phyloP scores from a whole-genome alignment of 1,140 invertebrate genomes.

The Caenorhabditis briggsae region DNA sequence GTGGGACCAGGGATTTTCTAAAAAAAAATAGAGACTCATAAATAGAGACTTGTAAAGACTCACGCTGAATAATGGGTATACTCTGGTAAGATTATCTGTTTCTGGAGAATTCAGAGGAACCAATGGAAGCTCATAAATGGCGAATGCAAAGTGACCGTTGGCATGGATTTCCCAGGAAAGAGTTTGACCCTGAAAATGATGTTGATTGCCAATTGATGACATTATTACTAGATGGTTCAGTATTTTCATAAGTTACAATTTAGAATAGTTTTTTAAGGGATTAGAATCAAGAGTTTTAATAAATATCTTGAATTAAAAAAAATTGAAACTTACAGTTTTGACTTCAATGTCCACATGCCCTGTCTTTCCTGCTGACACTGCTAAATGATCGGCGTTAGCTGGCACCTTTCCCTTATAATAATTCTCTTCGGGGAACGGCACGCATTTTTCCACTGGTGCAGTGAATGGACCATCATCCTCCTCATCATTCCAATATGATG shows the following conservation, averaged over 20 bases:
- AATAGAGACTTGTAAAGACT: too few species aligned
- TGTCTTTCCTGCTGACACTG: slow-evolving; percentile 71
- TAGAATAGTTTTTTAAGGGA: background rate
- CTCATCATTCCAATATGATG: slow-evolving; percentile 74
- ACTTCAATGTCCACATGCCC: slow-evolving; percentile 67
- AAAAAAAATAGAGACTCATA: too few species aligned
- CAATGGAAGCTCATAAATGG: slow-evolving; percentile 66
- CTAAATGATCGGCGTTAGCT: slow-evolving; percentile 58
- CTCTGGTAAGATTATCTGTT: slow-evolving; percentile 60
- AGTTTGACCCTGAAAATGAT: slow-evolving; percentile 68
- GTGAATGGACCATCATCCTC: slow-evolving; percentile 67
- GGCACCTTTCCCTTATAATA: slow-evolving; percentile 69
- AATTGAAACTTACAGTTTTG: slow-evolving; percentile 58
- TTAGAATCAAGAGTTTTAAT: background rate
- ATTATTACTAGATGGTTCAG: background rate
- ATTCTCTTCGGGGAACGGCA: slow-evolving; percentile 65
- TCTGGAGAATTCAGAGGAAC: slow-evolving; percentile 63
- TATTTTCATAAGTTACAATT: background rate
- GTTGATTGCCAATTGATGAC: background rate
- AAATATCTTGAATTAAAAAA: background rate
- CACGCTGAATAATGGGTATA: slow-evolving; percentile 76
- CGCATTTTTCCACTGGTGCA: slow-evolving; percentile 69
- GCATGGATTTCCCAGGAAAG: slow-evolving; percentile 72
- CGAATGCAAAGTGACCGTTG: slow-evolving; percentile 77
- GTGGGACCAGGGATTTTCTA: slow-evolving; percentile 77